Conservation (phyloP, 2,113 vertebrate genomes). For the Carassius gibelio region DNA sequence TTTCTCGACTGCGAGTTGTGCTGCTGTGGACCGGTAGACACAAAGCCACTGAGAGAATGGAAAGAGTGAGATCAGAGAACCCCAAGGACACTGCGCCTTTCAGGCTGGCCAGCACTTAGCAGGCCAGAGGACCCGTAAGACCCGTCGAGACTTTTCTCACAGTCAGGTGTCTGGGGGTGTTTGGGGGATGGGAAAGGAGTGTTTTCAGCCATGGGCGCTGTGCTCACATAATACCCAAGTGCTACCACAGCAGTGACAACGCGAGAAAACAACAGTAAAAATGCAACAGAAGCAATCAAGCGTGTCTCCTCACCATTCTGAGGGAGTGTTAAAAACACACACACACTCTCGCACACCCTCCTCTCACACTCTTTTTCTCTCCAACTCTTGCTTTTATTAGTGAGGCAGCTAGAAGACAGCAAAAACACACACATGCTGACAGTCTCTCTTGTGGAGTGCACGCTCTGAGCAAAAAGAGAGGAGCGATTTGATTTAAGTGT, state of each 20-base stretch:
- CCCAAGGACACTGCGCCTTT: conserved; percentile 91
- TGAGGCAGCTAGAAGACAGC: conserved; percentile 19
- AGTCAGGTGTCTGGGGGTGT: conserved; percentile 83
- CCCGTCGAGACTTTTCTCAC: conserved; percentile 94
- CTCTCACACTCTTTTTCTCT: conserved; percentile 16
- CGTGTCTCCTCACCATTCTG: conserved; percentile 72
- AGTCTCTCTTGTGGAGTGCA: not conserved
- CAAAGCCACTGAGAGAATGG: conserved; percentile 79
- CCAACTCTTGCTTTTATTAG: conserved; percentile 7
- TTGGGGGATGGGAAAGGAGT: conserved; percentile 55
- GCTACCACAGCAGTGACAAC: conserved; percentile 89
- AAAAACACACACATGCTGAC: conserved; percentile 41
- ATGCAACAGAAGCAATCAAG: conserved; percentile 81
- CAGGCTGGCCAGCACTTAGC: conserved; percentile 88
- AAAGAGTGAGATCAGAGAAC: conserved; percentile 77
- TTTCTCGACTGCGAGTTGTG: conserved; percentile 48
- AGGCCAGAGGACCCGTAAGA: conserved; percentile 80
- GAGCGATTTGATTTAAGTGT: conserved; percentile 20
- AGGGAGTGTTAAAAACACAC: conserved; percentile 68
- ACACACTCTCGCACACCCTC: conserved; percentile 51
- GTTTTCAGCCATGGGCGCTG: conserved; percentile 72
- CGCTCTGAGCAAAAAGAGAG: not conserved
- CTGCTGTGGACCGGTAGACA: conserved; percentile 65
- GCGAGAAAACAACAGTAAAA: conserved; percentile 91
- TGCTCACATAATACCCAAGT: conserved; percentile 84